These are phyloP conservation scores for Brienomyrus brachyistius DNA, from an alignment of 2,113 vertebrate species.

Conservation along the genomic window DNA sequence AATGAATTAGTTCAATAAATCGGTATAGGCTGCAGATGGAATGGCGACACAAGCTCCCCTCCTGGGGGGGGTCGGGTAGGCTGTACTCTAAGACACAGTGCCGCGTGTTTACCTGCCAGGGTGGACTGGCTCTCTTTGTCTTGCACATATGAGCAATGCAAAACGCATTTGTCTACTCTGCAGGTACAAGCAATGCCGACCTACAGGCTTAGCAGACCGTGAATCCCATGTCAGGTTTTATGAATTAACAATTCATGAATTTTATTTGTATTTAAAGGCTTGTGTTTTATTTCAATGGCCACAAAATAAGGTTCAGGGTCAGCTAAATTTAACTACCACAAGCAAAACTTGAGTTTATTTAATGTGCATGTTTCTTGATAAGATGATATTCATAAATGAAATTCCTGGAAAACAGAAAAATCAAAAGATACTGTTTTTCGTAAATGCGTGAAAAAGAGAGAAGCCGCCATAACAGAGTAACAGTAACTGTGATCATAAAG, in stretches of 20 bases:
- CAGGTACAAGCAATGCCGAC: not conserved
- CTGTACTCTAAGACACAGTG: no score
- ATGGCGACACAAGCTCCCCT: conserved; percentile 9
- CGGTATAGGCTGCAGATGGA: conserved; percentile 40
- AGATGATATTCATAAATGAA: not conserved
- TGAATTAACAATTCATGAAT: not conserved
- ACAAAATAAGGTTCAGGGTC: not conserved
- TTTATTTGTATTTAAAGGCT: not conserved
- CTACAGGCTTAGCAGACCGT: not conserved
- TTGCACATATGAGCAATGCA: not conserved
- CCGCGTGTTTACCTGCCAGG: not conserved
- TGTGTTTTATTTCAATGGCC: not conserved
- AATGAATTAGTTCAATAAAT: conserved; percentile 62
- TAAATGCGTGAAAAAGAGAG: not conserved
- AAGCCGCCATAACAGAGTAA: not conserved
- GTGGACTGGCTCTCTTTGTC: not conserved
- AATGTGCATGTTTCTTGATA: not conserved
- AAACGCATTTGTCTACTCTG: not conserved
- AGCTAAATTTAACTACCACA: not conserved
- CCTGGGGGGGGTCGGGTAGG: not conserved
- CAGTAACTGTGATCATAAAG: not conserved
- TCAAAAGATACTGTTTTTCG: not conserved
- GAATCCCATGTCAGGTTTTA: not conserved
- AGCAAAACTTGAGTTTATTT: not conserved
- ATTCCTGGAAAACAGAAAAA: not conserved